Evolutionary conservation across 2,888 invertebrate genomes (phyloP).

Genomic region (Pterostichus niger): DNA sequence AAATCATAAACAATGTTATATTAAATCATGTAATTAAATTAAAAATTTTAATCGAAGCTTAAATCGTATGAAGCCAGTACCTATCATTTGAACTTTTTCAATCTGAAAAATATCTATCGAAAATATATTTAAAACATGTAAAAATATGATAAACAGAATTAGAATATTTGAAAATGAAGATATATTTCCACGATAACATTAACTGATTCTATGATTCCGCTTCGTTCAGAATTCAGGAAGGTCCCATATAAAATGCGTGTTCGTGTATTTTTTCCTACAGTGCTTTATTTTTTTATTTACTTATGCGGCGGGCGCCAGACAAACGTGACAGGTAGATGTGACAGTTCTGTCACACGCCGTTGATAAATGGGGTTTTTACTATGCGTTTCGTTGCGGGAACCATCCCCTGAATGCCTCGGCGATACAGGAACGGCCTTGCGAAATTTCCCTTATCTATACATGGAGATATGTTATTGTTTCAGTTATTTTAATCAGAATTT

Average conservation of each 20-base stretch:
- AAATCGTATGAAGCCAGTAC: too few species aligned
- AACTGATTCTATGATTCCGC: not conserved
- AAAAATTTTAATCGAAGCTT: too few species aligned
- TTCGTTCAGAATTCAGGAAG: slow-evolving; percentile 5
- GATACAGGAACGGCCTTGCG: slow-evolving; percentile 19
- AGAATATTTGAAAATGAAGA: not conserved
- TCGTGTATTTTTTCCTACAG: slow-evolving; percentile 25
- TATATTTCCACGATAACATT: not conserved
- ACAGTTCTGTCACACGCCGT: slow-evolving; percentile 64
- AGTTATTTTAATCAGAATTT: too few species aligned
- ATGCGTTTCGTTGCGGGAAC: slow-evolving; percentile 55
- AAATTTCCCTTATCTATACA: slow-evolving; percentile 4
- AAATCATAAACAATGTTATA: too few species aligned
- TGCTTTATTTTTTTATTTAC: slow-evolving; percentile 66
- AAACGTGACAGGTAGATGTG: slow-evolving; percentile 66
- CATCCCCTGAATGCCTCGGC: slow-evolving; percentile 20
- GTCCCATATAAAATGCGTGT: slow-evolving; percentile 21
- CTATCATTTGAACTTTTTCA: too few species aligned
- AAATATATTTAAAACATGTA: too few species aligned
- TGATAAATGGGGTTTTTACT: slow-evolving; percentile 67
- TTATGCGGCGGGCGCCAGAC: slow-evolving; percentile 63
- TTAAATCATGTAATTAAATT: too few species aligned
- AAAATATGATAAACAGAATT: too few species aligned
- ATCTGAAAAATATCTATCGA: too few species aligned
- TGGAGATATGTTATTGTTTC: not conserved